Conservation (phyloP, 2,888 invertebrate genomes). For the Nomada lathburiana region DNA sequence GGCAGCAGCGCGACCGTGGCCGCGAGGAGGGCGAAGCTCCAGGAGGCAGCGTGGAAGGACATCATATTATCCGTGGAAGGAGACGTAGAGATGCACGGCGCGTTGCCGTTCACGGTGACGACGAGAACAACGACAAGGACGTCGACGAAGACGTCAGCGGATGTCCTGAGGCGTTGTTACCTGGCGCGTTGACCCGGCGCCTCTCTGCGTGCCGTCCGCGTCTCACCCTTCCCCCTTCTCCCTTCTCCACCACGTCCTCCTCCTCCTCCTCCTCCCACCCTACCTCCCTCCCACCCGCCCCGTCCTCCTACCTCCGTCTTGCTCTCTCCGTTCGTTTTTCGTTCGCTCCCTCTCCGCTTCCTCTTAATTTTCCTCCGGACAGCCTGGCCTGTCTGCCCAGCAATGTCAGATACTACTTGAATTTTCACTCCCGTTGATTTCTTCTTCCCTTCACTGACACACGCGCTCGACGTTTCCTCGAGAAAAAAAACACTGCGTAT, state of each 20-base stretch:
- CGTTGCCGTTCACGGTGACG: conserved; percentile 51
- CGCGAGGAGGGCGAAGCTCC: conserved; percentile 85
- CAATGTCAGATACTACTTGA: conserved; percentile 28
- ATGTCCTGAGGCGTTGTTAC: conserved; percentile 74
- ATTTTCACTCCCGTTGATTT: conserved; percentile 43
- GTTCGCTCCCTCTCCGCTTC: conserved; percentile 41
- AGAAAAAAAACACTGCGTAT: conserved; percentile 34
- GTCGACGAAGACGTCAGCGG: conserved; percentile 68
- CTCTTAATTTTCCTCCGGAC: conserved; percentile 34
- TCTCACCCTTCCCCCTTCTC: conserved; percentile 71
- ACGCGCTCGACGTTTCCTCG: conserved; percentile 48
- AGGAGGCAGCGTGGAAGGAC: conserved; percentile 84
- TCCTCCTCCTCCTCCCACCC: conserved; percentile 61
- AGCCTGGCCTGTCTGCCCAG: conserved; percentile 10
- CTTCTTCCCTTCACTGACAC: conserved; percentile 60
- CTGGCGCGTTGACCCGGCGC: conserved; percentile 75
- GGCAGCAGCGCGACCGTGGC: conserved; percentile 86
- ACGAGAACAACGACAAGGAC: conserved; percentile 63
- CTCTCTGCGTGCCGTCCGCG: conserved; percentile 74
- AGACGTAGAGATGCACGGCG: conserved; percentile 49
- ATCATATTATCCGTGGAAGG: conserved; percentile 74
- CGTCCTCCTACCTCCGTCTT: conserved; percentile 70
- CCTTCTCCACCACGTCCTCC: conserved; percentile 61
- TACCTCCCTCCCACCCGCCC: conserved; percentile 65
- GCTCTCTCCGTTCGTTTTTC: conserved; percentile 60